Evolutionary conservation across 2,888 invertebrate genomes (phyloP).

Genomic region (Parnassius mnemosyne): DNA sequence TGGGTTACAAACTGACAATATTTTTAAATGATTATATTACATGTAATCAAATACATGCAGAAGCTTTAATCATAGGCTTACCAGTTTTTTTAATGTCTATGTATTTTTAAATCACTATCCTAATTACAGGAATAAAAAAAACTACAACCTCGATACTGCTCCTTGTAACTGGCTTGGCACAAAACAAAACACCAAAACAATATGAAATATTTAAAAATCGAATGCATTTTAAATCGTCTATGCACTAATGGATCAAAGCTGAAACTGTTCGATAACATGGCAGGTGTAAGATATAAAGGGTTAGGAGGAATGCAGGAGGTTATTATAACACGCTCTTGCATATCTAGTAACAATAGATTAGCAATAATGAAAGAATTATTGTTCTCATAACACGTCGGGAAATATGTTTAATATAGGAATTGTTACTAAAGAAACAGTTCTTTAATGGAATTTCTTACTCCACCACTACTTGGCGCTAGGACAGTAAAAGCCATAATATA

Average conservation of each 20-base stretch:
- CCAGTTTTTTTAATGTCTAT: no score
- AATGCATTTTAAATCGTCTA: slow-evolving; percentile 26
- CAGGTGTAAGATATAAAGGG: slow-evolving; percentile 18
- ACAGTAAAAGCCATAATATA: no score
- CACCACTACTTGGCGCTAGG: no score
- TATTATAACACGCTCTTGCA: slow-evolving; percentile 12
- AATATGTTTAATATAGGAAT: slow-evolving; percentile 7
- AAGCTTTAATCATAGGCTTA: no score
- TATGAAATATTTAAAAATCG: slow-evolving; percentile 30
- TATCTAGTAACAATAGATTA: slow-evolving; percentile 21
- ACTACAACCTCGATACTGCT: slow-evolving; percentile 65
- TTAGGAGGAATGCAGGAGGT: slow-evolving; percentile 13
- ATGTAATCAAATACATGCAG: no score
- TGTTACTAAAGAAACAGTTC: no score
- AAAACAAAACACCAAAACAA: slow-evolving; percentile 33
- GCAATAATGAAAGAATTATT: slow-evolving; percentile 8
- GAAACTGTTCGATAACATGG: slow-evolving; percentile 2
- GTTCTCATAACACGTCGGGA: slow-evolving; percentile 21
- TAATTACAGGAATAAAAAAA: not conserved
- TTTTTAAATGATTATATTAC: no score
- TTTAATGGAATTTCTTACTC: no score
- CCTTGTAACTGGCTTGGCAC: slow-evolving; percentile 57
- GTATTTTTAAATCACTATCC: no score
- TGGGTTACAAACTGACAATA: no score
- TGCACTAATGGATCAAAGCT: not conserved